These are phyloP conservation scores for Candoia aspera DNA, from an alignment of 2,113 vertebrate species.

Conservation along the genomic window DNA sequence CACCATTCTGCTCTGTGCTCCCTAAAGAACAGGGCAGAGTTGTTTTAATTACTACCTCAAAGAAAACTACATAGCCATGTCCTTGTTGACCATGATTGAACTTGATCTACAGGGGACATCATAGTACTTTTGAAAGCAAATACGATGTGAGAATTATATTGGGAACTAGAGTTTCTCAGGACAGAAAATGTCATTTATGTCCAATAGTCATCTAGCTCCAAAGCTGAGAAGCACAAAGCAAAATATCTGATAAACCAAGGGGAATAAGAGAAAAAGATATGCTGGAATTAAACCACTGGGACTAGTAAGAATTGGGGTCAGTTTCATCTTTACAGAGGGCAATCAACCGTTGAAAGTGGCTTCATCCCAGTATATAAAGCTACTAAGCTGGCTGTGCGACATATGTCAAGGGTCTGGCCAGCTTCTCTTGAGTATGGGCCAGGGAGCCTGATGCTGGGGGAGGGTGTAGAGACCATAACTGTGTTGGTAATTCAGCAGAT, in stretches of 20 bases:
- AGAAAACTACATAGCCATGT: neutral
- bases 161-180: neutral
- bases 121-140: neutral
- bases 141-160: neutral
- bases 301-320: neutral
- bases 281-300: neutral
- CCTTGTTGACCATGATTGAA: neutral
- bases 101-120: neutral
- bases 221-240: neutral
- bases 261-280: neutral
- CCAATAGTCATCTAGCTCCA: neutral
- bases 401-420: neutral
- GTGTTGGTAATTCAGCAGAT: neutral
- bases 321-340: neutral
- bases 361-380: neutral
- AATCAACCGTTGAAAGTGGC: neutral
- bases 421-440: neutral
- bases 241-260: neutral
- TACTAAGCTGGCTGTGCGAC: neutral
- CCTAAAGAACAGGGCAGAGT: neutral
- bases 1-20: neutral
- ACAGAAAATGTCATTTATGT: neutral
- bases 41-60: neutral
- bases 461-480: neutral
- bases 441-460: neutral